Conservation (phyloP, 30 jellyfish, hydroid and myxozoan species). For the Aurelia coerulea region DNA sequence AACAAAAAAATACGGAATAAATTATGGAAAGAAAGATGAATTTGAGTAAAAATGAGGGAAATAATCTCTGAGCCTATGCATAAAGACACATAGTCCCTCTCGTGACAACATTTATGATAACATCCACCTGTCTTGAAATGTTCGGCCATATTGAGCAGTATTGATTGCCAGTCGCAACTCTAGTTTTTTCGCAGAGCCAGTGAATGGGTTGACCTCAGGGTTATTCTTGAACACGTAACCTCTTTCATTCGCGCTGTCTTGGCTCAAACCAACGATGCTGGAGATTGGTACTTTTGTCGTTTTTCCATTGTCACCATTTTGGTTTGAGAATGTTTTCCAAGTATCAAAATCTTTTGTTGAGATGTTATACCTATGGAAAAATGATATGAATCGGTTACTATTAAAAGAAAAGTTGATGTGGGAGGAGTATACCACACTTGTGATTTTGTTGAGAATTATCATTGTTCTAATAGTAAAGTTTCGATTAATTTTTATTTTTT, state of each 20-base stretch:
- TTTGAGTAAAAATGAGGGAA: no score
- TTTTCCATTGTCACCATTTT: constrained; percentile 50
- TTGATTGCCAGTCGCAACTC: constrained; percentile 88
- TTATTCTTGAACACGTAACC: constrained; percentile 73
- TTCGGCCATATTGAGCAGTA: constrained; percentile 98
- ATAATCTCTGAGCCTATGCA: no score
- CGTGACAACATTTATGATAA: not conserved
- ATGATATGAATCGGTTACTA: no score
- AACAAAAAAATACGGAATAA: no score
- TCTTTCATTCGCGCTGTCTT: constrained; percentile 42
- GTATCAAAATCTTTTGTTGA: constrained; percentile 90
- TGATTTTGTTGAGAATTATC: no score
- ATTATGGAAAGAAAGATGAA: no score
- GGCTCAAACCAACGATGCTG: constrained; percentile 40
- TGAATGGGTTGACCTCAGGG: constrained; percentile 55
- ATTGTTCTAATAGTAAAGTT: no score
- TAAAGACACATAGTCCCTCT: no score
- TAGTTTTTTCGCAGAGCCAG: constrained; percentile 42
- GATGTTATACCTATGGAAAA: constrained; percentile 71
- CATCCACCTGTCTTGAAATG: constrained; percentile 92
- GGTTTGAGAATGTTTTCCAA: constrained; percentile 60
- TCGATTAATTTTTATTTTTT: no score
- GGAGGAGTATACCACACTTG: no score
- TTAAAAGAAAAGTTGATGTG: no score
- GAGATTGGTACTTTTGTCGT: constrained; percentile 56